A percentile compares a stretch with the other conserved stretches of the same genome.
Conservation (phyloP, 2,113 vertebrate genomes). For the Phaetusa simplex region DNA sequence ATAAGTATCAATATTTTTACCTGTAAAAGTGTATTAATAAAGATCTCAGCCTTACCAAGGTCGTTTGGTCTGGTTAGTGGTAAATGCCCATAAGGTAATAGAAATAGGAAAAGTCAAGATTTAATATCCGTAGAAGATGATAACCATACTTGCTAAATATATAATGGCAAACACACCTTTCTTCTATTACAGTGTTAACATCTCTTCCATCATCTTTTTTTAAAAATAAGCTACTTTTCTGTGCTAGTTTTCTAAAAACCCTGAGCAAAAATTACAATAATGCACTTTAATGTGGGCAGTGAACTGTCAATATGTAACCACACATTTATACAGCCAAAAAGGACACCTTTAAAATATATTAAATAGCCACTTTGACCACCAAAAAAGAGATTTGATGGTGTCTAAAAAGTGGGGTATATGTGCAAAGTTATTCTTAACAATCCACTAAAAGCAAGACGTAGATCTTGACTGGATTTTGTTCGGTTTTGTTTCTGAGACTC, state of each 20-base stretch:
- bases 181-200: slow-evolving; percentile 84
- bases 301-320: slow-evolving; percentile 88
- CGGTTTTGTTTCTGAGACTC: slow-evolving; percentile 69
- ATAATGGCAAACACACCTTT: slow-evolving; percentile 81
- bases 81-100: slow-evolving; percentile 91
- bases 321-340: slow-evolving; percentile 79
- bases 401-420: slow-evolving; percentile 75
- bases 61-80: slow-evolving; percentile 98
- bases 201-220: slow-evolving; percentile 81
- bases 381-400: slow-evolving; percentile 68
- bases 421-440: slow-evolving; percentile 83
- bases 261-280: slow-evolving; percentile 97
- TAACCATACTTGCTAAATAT: slow-evolving; percentile 82
- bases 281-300: slow-evolving; percentile 95
- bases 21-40: slow-evolving; percentile 87
- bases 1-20: slow-evolving; percentile 90
- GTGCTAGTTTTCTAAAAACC: slow-evolving; percentile 91
- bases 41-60: slow-evolving; percentile 89
- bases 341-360: slow-evolving; percentile 79
- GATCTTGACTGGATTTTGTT: slow-evolving; percentile 76
- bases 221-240: slow-evolving; percentile 87
- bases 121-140: slow-evolving; percentile 80
- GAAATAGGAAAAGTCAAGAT: slow-evolving; percentile 86
- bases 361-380: slow-evolving; percentile 76
- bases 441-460: slow-evolving; percentile 79